Conservation (phyloP, 1,140 invertebrate species). For the Nixonia krombeini region DNA sequence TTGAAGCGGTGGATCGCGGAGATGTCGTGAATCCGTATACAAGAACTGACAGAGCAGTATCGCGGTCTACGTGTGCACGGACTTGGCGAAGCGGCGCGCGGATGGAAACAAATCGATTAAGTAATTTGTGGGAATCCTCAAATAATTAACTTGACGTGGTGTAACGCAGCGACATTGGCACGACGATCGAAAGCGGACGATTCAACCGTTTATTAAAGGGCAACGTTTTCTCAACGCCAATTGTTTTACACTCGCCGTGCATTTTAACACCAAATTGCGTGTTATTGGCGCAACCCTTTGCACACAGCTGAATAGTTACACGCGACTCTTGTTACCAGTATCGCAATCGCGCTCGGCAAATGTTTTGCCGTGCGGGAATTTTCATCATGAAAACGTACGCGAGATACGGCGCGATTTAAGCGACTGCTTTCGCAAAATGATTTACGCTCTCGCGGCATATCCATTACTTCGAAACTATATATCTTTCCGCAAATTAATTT, state of each 20-base stretch:
- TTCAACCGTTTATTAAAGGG: slow-evolving; percentile 16
- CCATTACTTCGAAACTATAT: neutral
- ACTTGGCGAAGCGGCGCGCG: too few relatives aligned
- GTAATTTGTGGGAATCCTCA: too few relatives aligned
- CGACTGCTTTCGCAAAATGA: slow-evolving; percentile 18
- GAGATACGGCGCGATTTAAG: slow-evolving; percentile 11
- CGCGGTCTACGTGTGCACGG: too few relatives aligned
- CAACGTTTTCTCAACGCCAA: slow-evolving; percentile 4
- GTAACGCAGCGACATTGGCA: too few relatives aligned
- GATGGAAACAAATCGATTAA: too few relatives aligned
- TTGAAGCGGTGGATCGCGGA: too few relatives aligned
- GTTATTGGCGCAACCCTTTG: slow-evolving; percentile 31
- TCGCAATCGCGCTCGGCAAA: slow-evolving; percentile 35
- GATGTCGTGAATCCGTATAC: too few relatives aligned
- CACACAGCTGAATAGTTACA: slow-evolving; percentile 21
- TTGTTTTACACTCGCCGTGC: slow-evolving; percentile 24
- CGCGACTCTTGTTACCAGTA: slow-evolving; percentile 48
- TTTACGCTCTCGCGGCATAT: slow-evolving; percentile 8
- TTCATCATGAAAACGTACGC: slow-evolving; percentile 10
- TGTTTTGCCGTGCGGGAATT: slow-evolving; percentile 21
- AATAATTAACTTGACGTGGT: too few relatives aligned
- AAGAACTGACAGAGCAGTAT: too few relatives aligned
- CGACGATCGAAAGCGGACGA: too few relatives aligned
- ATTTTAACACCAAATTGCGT: slow-evolving; percentile 43
- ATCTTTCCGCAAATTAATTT: too few relatives aligned